A percentile compares a stretch with the other conserved stretches of the same genome.
Evolutionary conservation across 2,797 vertebrate species (phyloP).

Genomic region (Basileuterus tristriatus): DNA sequence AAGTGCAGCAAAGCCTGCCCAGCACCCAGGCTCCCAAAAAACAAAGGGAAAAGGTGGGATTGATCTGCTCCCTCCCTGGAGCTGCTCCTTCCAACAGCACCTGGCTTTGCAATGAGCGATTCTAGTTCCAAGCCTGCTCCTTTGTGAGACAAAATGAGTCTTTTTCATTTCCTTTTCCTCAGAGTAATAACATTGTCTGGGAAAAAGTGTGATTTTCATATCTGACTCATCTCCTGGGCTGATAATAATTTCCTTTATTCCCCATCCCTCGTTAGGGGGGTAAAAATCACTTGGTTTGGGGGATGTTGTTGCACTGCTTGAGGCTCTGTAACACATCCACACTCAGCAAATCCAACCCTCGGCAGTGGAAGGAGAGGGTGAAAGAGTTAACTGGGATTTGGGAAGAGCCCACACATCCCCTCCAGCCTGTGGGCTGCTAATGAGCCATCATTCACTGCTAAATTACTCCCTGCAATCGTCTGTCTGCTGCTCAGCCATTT

Average conservation of each 20-base stretch:
- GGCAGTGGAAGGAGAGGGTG: background rate
- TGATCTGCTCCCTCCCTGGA: background rate
- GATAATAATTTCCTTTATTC: constrained; percentile 24
- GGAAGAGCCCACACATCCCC: background rate
- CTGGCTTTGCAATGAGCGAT: background rate
- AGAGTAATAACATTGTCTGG: background rate
- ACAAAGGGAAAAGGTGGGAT: background rate
- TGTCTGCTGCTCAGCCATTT: constrained; percentile 23
- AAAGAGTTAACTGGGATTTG: background rate
- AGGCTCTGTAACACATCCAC: background rate
- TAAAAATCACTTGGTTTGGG: background rate
- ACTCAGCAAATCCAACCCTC: background rate
- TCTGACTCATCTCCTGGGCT: constrained; percentile 57
- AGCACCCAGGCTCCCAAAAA: background rate
- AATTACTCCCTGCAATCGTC: background rate
- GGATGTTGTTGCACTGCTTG: background rate
- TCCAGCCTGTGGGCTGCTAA: constrained; percentile 40
- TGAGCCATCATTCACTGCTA: constrained; percentile 40
- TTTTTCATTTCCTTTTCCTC: constrained; percentile 53
- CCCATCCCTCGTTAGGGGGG: background rate
- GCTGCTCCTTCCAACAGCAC: background rate
- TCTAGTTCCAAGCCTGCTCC: background rate
- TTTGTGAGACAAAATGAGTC: background rate
- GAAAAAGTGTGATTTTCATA: constrained; percentile 40
- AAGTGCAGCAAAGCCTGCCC: background rate